Evolutionary conservation across 1,140 invertebrate genomes (phyloP), one percentile per base, ranked within the genome.

Genomic region (Carcinoscorpius rotundicauda): DNA sequence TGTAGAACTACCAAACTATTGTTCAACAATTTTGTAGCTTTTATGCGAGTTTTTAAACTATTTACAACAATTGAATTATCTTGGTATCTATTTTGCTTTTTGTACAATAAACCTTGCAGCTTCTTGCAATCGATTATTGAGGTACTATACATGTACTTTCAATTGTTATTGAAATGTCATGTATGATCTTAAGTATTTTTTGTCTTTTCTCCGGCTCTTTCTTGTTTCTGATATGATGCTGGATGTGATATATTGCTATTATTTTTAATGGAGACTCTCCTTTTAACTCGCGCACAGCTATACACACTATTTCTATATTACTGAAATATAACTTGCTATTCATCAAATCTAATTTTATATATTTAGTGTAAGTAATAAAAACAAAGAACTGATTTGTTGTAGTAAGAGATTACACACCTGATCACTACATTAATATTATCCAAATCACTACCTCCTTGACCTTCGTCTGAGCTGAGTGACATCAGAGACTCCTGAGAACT

Each of bases 361-460:
- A 51, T 6, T 51, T 3, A 10, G 50, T 61, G 51, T 50, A 61
- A 59, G 11, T n/a, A 51, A 51, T 52, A 10, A 11, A 11, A 10
- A 61, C 49, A 51, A 9, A 9, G 3, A 61, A 61, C n/a, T 49
- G 51, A 55, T 6, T 29, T 49, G 9, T 10, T 29, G 52, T 52
- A 49, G 48, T 49, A 61, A 64, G 3, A 49, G 49, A 62, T 58
- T 11, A 62, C 67, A 67, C 71, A 79, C 72, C 78, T 68, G 63
- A 78, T 76, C 5, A 78, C 75, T 4, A 78, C 77, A 61, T 76
- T 76, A 55, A 78, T 77, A 60, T 77, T 79, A 61, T 78, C 76
- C 29, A 69, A 71, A 11, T 69, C 67, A 29, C 29, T 29, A 29
- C 29, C 29, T 52, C 58, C 64, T 51, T 63, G 65, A 5, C 63